These are phyloP conservation scores for Gnathonemus echidnorhynchus DNA, from an alignment of 2,113 vertebrate species.

Conservation along the genomic window DNA sequence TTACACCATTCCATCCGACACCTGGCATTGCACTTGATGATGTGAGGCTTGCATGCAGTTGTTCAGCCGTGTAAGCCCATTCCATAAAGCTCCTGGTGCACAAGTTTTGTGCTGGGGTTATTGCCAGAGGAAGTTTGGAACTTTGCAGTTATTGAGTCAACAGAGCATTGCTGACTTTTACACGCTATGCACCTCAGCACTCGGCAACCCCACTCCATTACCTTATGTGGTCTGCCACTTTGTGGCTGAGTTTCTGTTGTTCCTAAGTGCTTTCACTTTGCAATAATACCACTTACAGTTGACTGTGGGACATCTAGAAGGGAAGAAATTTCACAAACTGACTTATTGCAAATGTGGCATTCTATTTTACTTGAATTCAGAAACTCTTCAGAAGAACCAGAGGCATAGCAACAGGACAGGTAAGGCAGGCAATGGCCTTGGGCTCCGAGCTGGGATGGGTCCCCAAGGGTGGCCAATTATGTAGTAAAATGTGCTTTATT, in stretches of 20 bases:
- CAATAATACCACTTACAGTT: neutral
- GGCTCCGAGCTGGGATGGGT: neutral
- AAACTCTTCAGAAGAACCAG: neutral
- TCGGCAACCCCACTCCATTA: neutral
- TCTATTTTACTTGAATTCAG: neutral
- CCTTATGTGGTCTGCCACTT: neutral
- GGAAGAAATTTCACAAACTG: neutral
- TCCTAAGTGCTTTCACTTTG: neutral
- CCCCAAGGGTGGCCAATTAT: neutral
- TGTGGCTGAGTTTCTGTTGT: neutral
- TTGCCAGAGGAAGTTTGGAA: neutral
- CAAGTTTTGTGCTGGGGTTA: no score
- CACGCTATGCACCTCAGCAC: neutral
- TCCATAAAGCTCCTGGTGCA: neutral
- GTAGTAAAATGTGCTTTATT: neutral
- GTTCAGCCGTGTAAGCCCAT: neutral
- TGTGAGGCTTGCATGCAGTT: neutral
- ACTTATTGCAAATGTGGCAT: neutral
- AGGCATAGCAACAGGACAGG: neutral
- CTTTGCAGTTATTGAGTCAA: neutral
- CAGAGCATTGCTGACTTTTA: neutral
- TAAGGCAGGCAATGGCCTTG: neutral
- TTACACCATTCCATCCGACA: neutral
- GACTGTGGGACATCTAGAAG: neutral
- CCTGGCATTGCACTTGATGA: neutral